Conservation (phyloP, 1,140 invertebrate genomes). For the Trialeurodes vaporariorum region DNA sequence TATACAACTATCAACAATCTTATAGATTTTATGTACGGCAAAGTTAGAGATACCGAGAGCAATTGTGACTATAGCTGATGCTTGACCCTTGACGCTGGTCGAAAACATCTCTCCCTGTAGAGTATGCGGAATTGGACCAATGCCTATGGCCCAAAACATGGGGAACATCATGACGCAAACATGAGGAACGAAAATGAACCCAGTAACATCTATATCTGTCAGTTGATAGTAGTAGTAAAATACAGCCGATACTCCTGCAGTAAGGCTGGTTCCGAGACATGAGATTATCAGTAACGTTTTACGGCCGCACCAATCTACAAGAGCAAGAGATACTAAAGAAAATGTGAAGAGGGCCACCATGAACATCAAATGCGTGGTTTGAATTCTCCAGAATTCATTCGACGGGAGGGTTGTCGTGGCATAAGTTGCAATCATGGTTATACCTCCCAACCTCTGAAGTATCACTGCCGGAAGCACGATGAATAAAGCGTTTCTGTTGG, state of each 20-base stretch:
- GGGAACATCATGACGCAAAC: constrained; percentile 16
- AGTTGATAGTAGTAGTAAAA: constrained; percentile 2
- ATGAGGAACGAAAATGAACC: constrained; percentile 18
- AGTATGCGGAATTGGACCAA: constrained; percentile 27
- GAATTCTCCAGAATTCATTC: no score
- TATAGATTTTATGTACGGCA: constrained; percentile 23
- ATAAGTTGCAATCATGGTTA: constrained; percentile 22
- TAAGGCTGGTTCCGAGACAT: not conserved
- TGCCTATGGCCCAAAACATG: constrained; percentile 23
- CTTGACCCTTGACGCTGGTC: constrained; percentile 25
- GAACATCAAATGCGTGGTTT: no score
- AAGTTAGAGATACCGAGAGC: constrained; percentile 22
- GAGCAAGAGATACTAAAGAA: not conserved
- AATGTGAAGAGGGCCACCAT: no score
- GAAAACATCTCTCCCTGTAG: constrained; percentile 28
- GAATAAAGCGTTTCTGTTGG: no score
- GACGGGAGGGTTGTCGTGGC: constrained; percentile 20
- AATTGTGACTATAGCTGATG: constrained; percentile 24
- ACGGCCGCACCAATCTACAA: constrained; percentile 38
- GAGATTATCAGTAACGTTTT: constrained; percentile 42
- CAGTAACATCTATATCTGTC: constrained; percentile 1
- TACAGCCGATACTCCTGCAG: constrained; percentile 4
- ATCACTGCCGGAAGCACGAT: constrained; percentile 21
- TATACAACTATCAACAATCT: constrained; percentile 6
- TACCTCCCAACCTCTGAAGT: constrained; percentile 22